Conservation (phyloP, 2,113 vertebrate genomes). For the Leucopsar rothschildi region DNA sequence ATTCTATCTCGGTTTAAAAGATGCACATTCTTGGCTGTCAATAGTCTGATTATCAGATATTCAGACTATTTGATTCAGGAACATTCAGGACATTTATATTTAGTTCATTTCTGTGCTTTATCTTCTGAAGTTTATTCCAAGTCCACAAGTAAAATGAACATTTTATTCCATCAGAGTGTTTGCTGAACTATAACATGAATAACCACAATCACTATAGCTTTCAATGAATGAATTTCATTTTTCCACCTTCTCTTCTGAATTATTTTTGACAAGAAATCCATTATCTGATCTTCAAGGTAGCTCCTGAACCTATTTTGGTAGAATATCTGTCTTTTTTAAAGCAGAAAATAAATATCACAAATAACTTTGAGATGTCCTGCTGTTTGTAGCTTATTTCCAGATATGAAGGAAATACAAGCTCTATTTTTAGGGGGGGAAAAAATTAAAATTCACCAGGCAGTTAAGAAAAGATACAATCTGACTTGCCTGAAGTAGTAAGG, state of each 20-base stretch:
- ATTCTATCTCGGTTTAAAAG: neutral
- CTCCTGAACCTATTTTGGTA: neutral
- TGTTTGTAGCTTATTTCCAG: neutral
- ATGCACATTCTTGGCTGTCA: neutral
- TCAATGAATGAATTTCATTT: neutral
- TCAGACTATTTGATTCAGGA: neutral
- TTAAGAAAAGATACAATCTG: neutral
- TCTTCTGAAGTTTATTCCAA: neutral
- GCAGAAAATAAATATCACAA: neutral
- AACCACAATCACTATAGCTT: neutral
- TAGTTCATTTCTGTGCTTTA: neutral
- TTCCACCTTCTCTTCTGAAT: neutral
- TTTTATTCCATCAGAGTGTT: neutral
- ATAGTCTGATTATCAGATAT: neutral
- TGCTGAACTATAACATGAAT: neutral
- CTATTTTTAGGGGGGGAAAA: neutral
- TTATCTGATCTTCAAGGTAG: neutral
- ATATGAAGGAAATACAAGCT: neutral
- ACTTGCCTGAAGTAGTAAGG: neutral
- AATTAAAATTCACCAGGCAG: neutral
- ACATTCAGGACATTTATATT: neutral
- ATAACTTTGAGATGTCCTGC: neutral
- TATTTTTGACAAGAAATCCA: constrained; percentile 2
- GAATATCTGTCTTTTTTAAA: neutral
- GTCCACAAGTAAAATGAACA: neutral